These are phyloP conservation scores for Bombus consobrinus DNA, from an alignment of 1,140 invertebrate species.

Conservation along the genomic window DNA sequence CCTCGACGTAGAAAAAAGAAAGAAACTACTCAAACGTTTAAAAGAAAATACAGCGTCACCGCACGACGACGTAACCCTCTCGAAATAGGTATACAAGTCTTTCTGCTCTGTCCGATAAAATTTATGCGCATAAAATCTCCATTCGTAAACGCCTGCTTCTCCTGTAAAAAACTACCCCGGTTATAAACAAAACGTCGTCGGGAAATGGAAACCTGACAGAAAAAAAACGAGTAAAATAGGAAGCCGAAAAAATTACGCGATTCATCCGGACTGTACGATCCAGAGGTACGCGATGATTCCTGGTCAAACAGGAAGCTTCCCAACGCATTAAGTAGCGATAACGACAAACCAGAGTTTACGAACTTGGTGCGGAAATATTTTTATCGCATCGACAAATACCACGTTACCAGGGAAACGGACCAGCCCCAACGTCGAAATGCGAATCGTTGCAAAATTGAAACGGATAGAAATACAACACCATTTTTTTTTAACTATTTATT, in stretches of 20 bases:
- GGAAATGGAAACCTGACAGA: slow-evolving; percentile 9
- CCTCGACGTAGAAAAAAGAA: background rate
- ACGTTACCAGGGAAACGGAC: slow-evolving; percentile 5
- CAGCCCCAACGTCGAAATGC: background rate
- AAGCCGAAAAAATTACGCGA: background rate
- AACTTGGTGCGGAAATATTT: slow-evolving; percentile 34
- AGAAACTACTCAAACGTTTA: background rate
- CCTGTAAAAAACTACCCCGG: background rate
- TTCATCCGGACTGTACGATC: background rate
- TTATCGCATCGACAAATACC: slow-evolving; percentile 1
- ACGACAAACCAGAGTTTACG: slow-evolving; percentile 6
- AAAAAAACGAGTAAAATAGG: background rate
- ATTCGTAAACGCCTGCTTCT: slow-evolving; percentile 15
- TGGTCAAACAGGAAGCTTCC: background rate
- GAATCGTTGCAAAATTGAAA: background rate
- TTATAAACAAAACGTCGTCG: slow-evolving; percentile 40
- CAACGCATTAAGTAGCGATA: slow-evolving; percentile 30
- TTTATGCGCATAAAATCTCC: slow-evolving; percentile 53
- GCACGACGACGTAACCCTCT: background rate
- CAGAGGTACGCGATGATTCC: background rate
- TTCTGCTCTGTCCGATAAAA: slow-evolving; percentile 16
- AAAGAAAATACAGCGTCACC: background rate
- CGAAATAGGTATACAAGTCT: slow-evolving; percentile 18
- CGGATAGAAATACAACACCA: background rate
- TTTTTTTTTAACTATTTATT: background rate